These are phyloP conservation scores for Epicampocera succincta DNA, from an alignment of 2,888 invertebrate genomes.

Conservation along the genomic window DNA sequence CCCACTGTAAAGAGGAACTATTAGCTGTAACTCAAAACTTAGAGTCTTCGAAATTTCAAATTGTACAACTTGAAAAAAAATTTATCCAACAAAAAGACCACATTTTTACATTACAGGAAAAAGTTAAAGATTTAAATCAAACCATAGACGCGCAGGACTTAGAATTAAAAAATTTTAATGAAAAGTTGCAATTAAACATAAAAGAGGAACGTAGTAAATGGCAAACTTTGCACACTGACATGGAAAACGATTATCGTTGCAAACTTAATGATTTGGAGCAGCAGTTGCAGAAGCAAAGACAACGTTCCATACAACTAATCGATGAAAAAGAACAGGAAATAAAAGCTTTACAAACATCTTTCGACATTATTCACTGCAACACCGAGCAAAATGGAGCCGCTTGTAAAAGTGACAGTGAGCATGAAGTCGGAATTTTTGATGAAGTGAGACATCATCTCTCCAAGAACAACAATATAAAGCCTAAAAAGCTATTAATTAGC, in stretches of 20 bases:
- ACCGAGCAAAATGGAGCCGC: slow-evolving; percentile 4
- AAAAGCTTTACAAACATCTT: slow-evolving; percentile 84
- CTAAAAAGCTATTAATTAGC: slow-evolving; percentile 79
- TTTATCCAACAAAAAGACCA: slow-evolving; percentile 83
- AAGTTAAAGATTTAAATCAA: slow-evolving; percentile 84
- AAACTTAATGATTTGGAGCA: slow-evolving; percentile 86
- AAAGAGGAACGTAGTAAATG: slow-evolving; percentile 79
- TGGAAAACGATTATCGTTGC: slow-evolving; percentile 83
- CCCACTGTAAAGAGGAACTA: slow-evolving; percentile 86
- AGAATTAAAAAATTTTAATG: slow-evolving; percentile 84
- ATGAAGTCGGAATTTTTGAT: slow-evolving; percentile 75
- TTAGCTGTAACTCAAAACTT: slow-evolving; percentile 85
- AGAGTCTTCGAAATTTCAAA: slow-evolving; percentile 83
- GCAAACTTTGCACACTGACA: slow-evolving; percentile 76
- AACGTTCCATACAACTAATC: slow-evolving; percentile 88
- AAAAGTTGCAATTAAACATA: slow-evolving; percentile 83
- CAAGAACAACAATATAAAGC: slow-evolving; percentile 67
- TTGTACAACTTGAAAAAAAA: slow-evolving; percentile 74
- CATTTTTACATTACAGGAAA: slow-evolving; percentile 86
- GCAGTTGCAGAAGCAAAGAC: slow-evolving; percentile 89
- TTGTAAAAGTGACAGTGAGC: slow-evolving; percentile 25
- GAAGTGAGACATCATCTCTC: slow-evolving; percentile 30
- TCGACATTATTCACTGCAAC: slow-evolving; percentile 81
- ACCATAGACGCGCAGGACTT: slow-evolving; percentile 86
- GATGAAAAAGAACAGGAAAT: slow-evolving; percentile 91